Conservation (phyloP, 2,888 invertebrate genomes). For the Aphidoletes aphidimyza region DNA sequence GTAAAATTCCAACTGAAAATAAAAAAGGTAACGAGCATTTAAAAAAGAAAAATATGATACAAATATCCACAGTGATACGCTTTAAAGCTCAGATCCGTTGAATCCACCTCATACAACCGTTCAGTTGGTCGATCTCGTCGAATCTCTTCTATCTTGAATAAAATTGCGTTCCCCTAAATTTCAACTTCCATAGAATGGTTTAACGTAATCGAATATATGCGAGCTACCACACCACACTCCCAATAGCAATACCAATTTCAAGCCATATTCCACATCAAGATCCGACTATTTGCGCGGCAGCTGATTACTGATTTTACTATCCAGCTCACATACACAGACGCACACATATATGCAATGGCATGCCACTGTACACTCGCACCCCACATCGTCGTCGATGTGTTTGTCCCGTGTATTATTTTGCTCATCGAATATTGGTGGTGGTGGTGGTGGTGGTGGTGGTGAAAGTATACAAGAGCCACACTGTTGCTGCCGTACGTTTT, state of each 20-base stretch:
- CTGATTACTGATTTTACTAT: no score
- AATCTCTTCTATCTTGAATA: background rate
- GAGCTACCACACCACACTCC: background rate
- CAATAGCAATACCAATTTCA: background rate
- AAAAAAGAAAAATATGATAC: no score
- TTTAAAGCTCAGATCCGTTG: background rate
- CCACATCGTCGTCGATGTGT: no score
- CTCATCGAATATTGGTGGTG: background rate
- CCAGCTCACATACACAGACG: background rate
- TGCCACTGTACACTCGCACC: no score
- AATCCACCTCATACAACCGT: no score
- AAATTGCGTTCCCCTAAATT: background rate
- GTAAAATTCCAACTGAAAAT: no score
- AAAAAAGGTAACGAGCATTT: no score
- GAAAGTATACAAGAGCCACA: background rate
- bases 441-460: background rate
- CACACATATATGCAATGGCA: background rate
- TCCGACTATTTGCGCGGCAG: background rate
- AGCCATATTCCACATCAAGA: background rate
- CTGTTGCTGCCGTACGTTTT: conserved; percentile 26
- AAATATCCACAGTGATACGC: background rate
- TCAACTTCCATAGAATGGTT: background rate
- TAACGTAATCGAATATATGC: conserved; percentile 7
- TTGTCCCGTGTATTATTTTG: no score
- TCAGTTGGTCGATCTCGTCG: background rate